Base-by-base conservation (phyloP, 2,797 vertebrate genomes). In the Acrocephalus scirpaceus region DNA sequence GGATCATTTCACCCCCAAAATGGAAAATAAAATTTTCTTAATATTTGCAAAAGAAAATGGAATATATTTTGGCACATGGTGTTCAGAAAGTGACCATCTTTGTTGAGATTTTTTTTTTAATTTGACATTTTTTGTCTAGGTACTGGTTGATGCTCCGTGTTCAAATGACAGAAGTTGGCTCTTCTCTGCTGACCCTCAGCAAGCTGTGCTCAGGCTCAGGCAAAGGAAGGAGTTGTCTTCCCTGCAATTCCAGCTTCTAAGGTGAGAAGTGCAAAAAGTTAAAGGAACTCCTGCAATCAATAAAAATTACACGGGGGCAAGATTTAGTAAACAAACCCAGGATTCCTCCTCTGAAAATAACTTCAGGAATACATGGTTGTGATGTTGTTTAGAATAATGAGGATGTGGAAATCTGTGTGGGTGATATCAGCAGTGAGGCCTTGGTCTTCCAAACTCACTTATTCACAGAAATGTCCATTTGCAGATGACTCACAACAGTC, bases 131-230 rank as follows among this genome's bases (percentile, higher is more conserved):
- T 7, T 66, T 64, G 5, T 53, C 4, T 87, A 99, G 99, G 98
- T 99, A 57, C 97, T 99, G 83, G 99, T 99, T 42, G 99, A 99
- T 95, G 98, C 98, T 91, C 99, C 99, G 0, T 99, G 99, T 96
- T 99, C 99, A 40, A 99, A 99, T 97, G 99, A 99, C 97, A 98
- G 98, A 96, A 99, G 98, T 80, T 99, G 99, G 99, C 96, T 99
- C 30, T 99, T 99, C 97, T 98, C 98, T 38, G 95, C 97, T 72
- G 97, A 98, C 92, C 94, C 45, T 93, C 98, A 98, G 86, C 98
- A 98, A 96, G 98, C 98, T 94, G 96, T 95, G 12, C 92, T 95
- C 53, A 98, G 99, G 92, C 97, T 99, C 89, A 96, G 86, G 75
- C 98, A 98, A 77, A 98, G 99, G 97, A 97, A 94, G 45, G 95